A percentile compares a stretch with the other conserved stretches of the same genome.
phyloP scores from a whole-genome alignment of 2,113 vertebrate species.

The Myotis yumanensis region DNA sequence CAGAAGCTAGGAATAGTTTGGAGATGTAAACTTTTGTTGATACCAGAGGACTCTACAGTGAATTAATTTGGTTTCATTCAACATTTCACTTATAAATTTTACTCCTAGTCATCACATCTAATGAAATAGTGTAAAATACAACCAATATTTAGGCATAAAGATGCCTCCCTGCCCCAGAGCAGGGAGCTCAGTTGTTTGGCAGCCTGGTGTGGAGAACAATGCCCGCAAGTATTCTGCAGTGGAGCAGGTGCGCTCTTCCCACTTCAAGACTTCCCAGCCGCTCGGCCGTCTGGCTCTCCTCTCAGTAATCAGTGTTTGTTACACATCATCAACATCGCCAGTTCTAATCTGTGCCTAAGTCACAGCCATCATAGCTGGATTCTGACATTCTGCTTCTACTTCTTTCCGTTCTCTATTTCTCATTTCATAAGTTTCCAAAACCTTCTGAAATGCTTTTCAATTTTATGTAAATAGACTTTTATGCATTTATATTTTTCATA shows the following conservation, averaged over 20 bases:
- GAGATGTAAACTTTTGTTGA: neutral
- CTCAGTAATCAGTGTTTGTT: neutral
- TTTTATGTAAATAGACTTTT: neutral
- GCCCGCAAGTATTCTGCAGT: rapidly evolving
- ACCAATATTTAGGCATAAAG: neutral
- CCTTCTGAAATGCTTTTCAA: neutral
- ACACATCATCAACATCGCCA: neutral
- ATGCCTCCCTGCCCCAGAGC: neutral
- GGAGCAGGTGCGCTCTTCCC: neutral
- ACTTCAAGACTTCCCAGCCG: neutral
- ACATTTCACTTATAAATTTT: neutral
- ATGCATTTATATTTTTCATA: neutral
- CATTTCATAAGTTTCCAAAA: neutral
- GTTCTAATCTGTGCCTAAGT: neutral
- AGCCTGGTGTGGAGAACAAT: neutral
- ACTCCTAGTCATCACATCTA: neutral
- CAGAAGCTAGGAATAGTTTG: neutral
- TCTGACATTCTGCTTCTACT: neutral
- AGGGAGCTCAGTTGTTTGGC: neutral
- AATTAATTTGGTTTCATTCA: constrained; percentile 12
- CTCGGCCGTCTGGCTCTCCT: neutral
- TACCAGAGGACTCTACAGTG: neutral
- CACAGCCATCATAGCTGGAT: neutral
- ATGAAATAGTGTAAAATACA: constrained; percentile 7
- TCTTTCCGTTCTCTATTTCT: neutral